phyloP scores from a whole-genome alignment of 2,888 invertebrate genomes.

The Rhagonycha fulva region DNA sequence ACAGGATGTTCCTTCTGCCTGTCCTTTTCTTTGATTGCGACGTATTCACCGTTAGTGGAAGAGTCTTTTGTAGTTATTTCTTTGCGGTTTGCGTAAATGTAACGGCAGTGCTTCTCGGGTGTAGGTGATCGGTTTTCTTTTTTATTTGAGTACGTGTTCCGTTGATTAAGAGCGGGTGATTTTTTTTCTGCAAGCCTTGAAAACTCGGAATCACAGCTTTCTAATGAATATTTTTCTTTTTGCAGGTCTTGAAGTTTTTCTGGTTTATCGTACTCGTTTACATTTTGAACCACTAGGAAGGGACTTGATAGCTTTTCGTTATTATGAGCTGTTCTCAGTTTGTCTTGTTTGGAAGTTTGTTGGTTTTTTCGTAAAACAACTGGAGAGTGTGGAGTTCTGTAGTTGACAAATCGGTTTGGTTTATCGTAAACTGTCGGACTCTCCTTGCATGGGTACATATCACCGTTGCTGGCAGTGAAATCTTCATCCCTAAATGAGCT shows the following conservation, averaged over 20 bases:
- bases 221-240: neutral
- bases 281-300: conserved; percentile 40
- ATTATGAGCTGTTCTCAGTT: conserved; percentile 34
- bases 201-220: neutral
- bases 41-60: neutral
- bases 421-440: neutral
- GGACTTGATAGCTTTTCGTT: conserved; percentile 49
- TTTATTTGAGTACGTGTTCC: neutral
- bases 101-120: neutral
- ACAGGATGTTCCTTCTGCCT: neutral
- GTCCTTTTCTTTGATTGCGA: neutral
- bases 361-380: conserved; percentile 40
- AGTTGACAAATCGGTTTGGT: conserved; percentile 15
- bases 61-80: neutral
- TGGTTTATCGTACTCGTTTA: neutral
- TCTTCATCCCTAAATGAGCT: neutral
- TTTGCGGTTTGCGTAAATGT: neutral
- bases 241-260: neutral
- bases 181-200: neutral
- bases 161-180: conserved; percentile 5
- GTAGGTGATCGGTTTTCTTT: neutral
- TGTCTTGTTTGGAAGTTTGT: conserved; percentile 31
- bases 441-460: neutral
- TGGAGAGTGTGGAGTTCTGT: conserved; percentile 39
- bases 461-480: neutral